Base-by-base conservation (phyloP, 2,888 invertebrate genomes). In the Amphipyra berbera region DNA sequence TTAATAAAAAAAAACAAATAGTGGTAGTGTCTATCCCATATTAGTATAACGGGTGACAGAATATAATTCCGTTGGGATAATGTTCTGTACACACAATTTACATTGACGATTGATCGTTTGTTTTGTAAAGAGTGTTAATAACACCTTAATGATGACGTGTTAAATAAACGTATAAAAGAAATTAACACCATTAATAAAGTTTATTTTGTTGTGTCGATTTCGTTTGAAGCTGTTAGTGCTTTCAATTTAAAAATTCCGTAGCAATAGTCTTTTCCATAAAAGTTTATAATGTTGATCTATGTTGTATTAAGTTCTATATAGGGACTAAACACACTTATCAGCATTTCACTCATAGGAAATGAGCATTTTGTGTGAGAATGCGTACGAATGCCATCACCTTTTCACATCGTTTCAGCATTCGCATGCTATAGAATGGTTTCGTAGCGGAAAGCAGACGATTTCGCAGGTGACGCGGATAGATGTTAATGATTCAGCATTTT, bases 1-100 rank as follows among this genome's bases (percentile, higher is more conserved):
- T 90, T 85, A 86, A 88, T 84, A 88, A 88, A 79, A 87, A 88
- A 88, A 73, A 37, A 85, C 84, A 88, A 90, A 90, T 87, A 88
- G 83, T 85, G 82, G 21, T 47, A 30, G 47, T 45, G 54, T 74
- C 62, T 70, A 76, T 73, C 78, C 74, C 66, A 83, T 86, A 83
- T 89, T 87, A 81, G 81, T 78, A 79, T 87, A 88, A 87, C 87
- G 88, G 85, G 79, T 83, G 81, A 78, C 55, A 71, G 82, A 81
- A 81, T 78, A 85, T 85, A 66, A 76, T 72, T 72, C 73, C 64
- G 79, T 72, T 75, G 61, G 52, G 62, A 81, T 79, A 78, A 82
- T 73, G 78, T 81, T 79, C 76, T 80, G 77, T 73, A 80, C 67
- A 84, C 61, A 82, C 61, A 70, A 80, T 68, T 83, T 80, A 82